These are phyloP conservation scores for Drosophila melanogaster DNA, from an alignment of 1,140 invertebrate species.

Conservation along the genomic window Release_6_plus_ISO1_MT NT_033779.5:15970501-15971000, in stretches of 20 bases:
- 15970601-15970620: slow-evolving; percentile 67
- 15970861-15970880: slow-evolving; percentile 47
- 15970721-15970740: slow-evolving; percentile 15
- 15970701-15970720: slow-evolving; percentile 51
- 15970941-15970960: slow-evolving; percentile 77
- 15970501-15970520: not conserved
- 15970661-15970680: slow-evolving; percentile 2
- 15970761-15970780: slow-evolving; percentile 27
- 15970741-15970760: slow-evolving; percentile 25
- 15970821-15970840: slow-evolving; percentile 20
- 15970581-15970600: slow-evolving; percentile 10
- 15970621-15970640: slow-evolving; percentile 40
- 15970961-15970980: slow-evolving; percentile 79
- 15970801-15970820: slow-evolving; percentile 18
- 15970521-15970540: slow-evolving; percentile 1
- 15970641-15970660: slow-evolving; percentile 6
- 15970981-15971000: slow-evolving; percentile 61
- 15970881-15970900: slow-evolving; percentile 33
- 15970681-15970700: slow-evolving; percentile 65
- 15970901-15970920: slow-evolving; percentile 1
- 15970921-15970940: slow-evolving; percentile 58
- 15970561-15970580: slow-evolving; percentile 13
- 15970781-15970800: slow-evolving; percentile 75
- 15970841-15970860: slow-evolving; percentile 72
- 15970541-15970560: slow-evolving; percentile 24